Base-by-base conservation (phyloP, 37 sponge, comb jelly and placozoan species). In the Halisarca cf. caerulea region DNA sequence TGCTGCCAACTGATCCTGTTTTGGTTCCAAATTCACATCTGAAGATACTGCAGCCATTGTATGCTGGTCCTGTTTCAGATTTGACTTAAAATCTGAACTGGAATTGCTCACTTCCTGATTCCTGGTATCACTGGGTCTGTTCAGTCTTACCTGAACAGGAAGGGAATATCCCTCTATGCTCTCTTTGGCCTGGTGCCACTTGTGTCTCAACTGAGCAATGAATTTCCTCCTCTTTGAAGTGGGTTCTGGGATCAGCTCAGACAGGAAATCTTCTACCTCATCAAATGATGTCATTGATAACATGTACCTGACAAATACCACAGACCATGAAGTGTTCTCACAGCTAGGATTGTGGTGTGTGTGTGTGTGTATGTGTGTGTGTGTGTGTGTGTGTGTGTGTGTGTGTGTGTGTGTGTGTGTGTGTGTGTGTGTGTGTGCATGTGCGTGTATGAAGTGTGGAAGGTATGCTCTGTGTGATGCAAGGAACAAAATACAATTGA, bases 191-290 rank as follows among this genome's bases (percentile, higher is more conserved):
- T 81, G 83, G 8, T 57, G 57, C 94, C 94, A 93, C 8, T 43
- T 79, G n/a, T 3, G 25, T 2, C 80, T 41, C 44, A 88, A 78
- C 28, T 90, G 84, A 32, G 38, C 35, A 17, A 59, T 18, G 59
- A 93, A 85, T 1, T 45, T 21, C 15, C 42, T 59, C 30, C 47
- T 30, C 1, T 4, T 77, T 35, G 44, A 30, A 20, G 7, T 73
- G 24, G 82, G 58, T 37, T 74, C 59, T 23, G 85, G 88, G 36
- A 93, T 21, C 27, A 90, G 18, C 5, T 78, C 85, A 0, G 36
- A 21, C 0, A 93, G 58, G 62, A 90, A 93, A 11, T 90, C 91
- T 3, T 66, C 68, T 24, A 88, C 71, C n/a, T 87, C 88, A n/a
- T 86, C 72, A 23, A 47, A 66, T 0, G 62, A 53, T 27, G 81